These are phyloP conservation scores for Ochotona curzoniae DNA, from an alignment of 2,113 vertebrate genomes.

Conservation along the genomic window DNA sequence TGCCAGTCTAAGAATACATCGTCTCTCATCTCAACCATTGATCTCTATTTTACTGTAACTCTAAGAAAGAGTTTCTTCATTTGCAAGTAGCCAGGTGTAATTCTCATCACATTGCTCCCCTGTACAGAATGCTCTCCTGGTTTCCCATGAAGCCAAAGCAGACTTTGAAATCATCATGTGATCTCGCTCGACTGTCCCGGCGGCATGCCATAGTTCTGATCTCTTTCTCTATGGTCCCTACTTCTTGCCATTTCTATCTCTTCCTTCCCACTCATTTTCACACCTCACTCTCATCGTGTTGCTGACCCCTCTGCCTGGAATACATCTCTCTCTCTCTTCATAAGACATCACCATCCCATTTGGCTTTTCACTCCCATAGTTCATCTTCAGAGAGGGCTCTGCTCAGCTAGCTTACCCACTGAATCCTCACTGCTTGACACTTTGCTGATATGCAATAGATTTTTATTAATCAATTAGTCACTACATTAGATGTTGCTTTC, in stretches of 20 bases:
- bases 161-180: not conserved
- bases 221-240: not conserved
- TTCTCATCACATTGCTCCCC: not conserved
- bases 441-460: no score
- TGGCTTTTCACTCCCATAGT: not conserved
- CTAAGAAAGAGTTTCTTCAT: not conserved
- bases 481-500: not conserved
- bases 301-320: not conserved
- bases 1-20: not conserved
- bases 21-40: no score
- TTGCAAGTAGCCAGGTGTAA: not conserved
- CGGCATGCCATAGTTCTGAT: accelerated
- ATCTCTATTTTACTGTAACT: not conserved
- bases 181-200: not conserved
- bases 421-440: not conserved
- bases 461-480: no score
- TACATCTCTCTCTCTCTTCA: not conserved
- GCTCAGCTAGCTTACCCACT: no score
- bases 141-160: not conserved
- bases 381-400: not conserved
- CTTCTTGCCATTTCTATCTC: not conserved
- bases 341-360: not conserved
- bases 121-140: accelerated
- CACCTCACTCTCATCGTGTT: not conserved
- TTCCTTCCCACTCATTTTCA: not conserved